Evolutionary conservation across 2,113 vertebrate genomes (phyloP).

Genomic region (Salminus brasiliensis): DNA sequence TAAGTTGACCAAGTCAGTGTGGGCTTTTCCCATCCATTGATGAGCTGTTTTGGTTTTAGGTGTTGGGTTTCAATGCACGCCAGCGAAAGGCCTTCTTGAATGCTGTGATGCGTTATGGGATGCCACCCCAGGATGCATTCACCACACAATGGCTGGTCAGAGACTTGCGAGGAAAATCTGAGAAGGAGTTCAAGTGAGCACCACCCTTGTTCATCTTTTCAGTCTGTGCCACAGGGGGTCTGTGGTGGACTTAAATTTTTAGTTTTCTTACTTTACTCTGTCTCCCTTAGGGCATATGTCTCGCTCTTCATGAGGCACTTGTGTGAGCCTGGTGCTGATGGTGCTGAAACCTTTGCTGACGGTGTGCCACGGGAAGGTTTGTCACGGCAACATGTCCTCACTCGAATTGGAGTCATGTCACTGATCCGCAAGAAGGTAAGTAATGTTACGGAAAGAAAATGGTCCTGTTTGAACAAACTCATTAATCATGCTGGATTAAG

Average conservation of each 20-base stretch:
- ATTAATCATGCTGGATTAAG: not conserved
- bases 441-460: not conserved
- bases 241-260: not conserved
- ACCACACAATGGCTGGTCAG: slow-evolving; percentile 97
- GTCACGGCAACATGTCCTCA: slow-evolving; percentile 96
- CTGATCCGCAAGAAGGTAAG: slow-evolving; percentile 95
- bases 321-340: slow-evolving; percentile 95
- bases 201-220: not conserved
- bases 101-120: slow-evolving; percentile 99
- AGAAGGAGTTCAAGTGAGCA: slow-evolving; percentile 96
- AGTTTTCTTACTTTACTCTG: not conserved
- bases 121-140: slow-evolving; percentile 98
- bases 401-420: slow-evolving; percentile 97
- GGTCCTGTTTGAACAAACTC: not conserved
- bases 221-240: not conserved
- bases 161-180: slow-evolving; percentile 94
- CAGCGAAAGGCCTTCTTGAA: slow-evolving; percentile 98
- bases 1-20: not conserved
- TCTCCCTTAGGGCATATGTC: slow-evolving; percentile 86
- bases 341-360: slow-evolving; percentile 95
- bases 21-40: not conserved
- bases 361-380: slow-evolving; percentile 95
- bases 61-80: slow-evolving; percentile 95
- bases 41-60: slow-evolving; percentile 68
- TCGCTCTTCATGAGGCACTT: slow-evolving; percentile 97